Percentiles rank a stretch among this genome's conserved stretches.
Conservation (phyloP, 2,797 vertebrate genomes). For the Pangasius larnaudii region DNA sequence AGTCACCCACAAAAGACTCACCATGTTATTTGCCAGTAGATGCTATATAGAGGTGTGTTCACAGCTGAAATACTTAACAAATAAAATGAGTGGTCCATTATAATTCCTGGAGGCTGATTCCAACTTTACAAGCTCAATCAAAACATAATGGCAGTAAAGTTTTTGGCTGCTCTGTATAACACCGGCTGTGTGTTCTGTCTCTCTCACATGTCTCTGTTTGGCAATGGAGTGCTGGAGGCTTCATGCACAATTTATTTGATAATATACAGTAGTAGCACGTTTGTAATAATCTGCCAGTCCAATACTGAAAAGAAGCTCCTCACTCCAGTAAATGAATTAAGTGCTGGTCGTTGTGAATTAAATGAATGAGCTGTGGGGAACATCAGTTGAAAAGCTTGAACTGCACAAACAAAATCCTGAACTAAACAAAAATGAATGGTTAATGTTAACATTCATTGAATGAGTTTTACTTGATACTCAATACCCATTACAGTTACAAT, state of each 20-base stretch:
- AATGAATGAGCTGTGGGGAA: not conserved
- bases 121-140: not conserved
- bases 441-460: not conserved
- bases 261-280: not conserved
- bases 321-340: not conserved
- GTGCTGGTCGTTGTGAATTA: not conserved
- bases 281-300: not conserved
- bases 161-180: not conserved
- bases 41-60: constrained; percentile 3
- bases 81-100: not conserved
- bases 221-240: not conserved
- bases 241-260: not conserved
- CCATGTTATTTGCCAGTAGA: not conserved
- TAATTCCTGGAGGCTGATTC: not conserved
- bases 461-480: not conserved
- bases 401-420: not conserved
- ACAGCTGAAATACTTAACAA: not conserved
- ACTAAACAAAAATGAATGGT: not conserved
- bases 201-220: not conserved
- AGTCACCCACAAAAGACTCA: not conserved
- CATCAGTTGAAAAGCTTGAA: not conserved
- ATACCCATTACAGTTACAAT: not conserved
- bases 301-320: not conserved
- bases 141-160: constrained; percentile 5
- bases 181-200: not conserved